Conservation (phyloP, 2,888 invertebrate species). For the Andrena dorsata region DNA sequence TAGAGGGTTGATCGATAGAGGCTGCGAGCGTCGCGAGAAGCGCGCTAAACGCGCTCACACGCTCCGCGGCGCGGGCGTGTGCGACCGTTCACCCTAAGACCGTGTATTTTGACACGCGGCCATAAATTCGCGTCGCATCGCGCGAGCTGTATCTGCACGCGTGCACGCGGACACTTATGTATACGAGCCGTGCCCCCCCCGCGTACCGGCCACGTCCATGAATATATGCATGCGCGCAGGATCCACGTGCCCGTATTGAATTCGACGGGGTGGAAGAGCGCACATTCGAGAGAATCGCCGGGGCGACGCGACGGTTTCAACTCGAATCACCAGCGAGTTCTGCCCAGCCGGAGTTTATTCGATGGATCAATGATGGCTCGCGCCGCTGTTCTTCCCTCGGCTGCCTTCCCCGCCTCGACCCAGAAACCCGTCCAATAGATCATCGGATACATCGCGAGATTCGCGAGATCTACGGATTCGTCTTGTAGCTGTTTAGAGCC, state of each 20-base stretch:
- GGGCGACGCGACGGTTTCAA: constrained; percentile 14
- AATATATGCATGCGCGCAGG: constrained; percentile 61
- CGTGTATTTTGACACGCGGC: constrained; percentile 69
- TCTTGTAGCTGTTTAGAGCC: too few species aligned
- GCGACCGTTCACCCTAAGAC: constrained; percentile 30
- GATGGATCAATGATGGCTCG: constrained; percentile 8
- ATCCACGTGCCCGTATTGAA: constrained; percentile 59
- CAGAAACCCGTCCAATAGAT: too few species aligned
- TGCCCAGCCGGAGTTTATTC: constrained; percentile 11
- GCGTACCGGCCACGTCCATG: constrained; percentile 42
- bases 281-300: constrained; percentile 6
- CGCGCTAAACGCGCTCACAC: constrained; percentile 28
- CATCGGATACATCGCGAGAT: too few species aligned
- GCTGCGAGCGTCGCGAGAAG: constrained; percentile 15
- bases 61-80: neutral
- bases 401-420: neutral
- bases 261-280: constrained; percentile 60
- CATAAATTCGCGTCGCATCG: constrained; percentile 74
- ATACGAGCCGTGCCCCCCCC: constrained; percentile 7
- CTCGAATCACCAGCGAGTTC: constrained; percentile 22
- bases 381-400: neutral
- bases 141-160: constrained; percentile 47
- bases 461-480: too few species aligned
- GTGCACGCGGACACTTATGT: constrained; percentile 29
- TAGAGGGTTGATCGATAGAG: constrained; percentile 48